A percentile compares a stretch with the other conserved stretches of the same genome.
phyloP scores from a whole-genome alignment of 2,797 vertebrate species.

The Brotula barbata region DNA sequence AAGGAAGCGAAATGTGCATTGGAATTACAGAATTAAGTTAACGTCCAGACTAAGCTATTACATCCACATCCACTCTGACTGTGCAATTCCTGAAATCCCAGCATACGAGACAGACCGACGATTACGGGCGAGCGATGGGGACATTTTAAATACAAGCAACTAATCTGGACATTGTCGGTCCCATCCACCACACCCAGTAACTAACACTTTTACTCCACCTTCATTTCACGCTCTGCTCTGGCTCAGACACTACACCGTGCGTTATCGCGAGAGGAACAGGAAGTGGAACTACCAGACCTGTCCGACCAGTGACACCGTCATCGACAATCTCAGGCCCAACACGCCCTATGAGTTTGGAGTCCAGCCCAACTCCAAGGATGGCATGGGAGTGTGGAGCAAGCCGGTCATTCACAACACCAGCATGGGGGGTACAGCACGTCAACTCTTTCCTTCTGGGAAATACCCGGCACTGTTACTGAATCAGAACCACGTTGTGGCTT shows the following conservation, averaged over 20 bases:
- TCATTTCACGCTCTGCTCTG: conserved; percentile 5
- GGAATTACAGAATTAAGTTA: too few species aligned
- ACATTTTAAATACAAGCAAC: too few species aligned
- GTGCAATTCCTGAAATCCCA: too few species aligned
- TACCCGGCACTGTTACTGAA: conserved; percentile 2
- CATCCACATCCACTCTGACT: too few species aligned
- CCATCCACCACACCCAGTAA: too few species aligned
- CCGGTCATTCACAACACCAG: conserved; percentile 85
- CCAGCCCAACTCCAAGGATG: conserved; percentile 80
- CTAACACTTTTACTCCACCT: not conserved
- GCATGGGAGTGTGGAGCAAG: conserved; percentile 88
- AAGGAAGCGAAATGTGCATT: conserved; percentile 1
- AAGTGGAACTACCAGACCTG: conserved; percentile 95
- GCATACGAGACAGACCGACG: too few species aligned
- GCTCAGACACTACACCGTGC: conserved; percentile 79
- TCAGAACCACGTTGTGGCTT: conserved; percentile 14
- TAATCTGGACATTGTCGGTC: too few species aligned
- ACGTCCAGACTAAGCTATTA: not conserved
- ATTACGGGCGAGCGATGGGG: too few species aligned
- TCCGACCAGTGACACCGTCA: conserved; percentile 90
- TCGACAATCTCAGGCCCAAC: conserved; percentile 91
- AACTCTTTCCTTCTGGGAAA: conserved; percentile 2
- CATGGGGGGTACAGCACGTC: conserved; percentile 42
- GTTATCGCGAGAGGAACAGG: conserved; percentile 90
- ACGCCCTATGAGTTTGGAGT: conserved; percentile 93